Conservation (phyloP, 2,113 vertebrate species). For the Catagonus wagneri region DNA sequence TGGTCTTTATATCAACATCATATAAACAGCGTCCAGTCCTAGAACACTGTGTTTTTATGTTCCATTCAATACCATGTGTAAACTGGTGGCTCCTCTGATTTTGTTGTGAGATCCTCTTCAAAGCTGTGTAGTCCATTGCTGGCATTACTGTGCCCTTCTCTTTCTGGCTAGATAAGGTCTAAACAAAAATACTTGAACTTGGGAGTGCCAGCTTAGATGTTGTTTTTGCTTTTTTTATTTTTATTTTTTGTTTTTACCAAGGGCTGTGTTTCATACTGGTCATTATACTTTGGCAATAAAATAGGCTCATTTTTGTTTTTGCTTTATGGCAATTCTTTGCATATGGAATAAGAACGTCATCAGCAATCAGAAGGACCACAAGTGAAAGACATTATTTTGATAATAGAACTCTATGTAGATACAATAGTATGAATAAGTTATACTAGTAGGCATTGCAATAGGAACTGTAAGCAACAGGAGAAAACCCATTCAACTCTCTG, state of each 20-base stretch:
- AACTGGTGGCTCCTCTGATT: slow-evolving; percentile 90
- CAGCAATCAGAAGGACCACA: slow-evolving; percentile 90
- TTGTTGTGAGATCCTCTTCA: slow-evolving; percentile 91
- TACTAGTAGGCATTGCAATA: slow-evolving; percentile 92
- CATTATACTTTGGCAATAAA: slow-evolving; percentile 91
- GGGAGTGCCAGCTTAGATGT: slow-evolving; percentile 93
- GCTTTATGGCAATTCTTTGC: slow-evolving; percentile 93
- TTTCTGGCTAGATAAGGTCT: slow-evolving; percentile 94
- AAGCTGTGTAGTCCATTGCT: slow-evolving; percentile 93
- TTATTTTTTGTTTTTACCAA: slow-evolving; percentile 79
- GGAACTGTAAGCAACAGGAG: slow-evolving; percentile 82
- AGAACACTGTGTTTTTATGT: background rate
- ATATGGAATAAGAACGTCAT: slow-evolving; percentile 93
- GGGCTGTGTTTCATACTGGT: slow-evolving; percentile 92
- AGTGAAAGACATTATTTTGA: slow-evolving; percentile 91
- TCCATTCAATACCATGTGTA: slow-evolving; percentile 85
- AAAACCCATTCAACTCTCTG: slow-evolving; percentile 79
- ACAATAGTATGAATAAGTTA: slow-evolving; percentile 92
- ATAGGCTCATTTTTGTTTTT: slow-evolving; percentile 88
- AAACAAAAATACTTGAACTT: slow-evolving; percentile 94
- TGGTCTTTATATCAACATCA: background rate
- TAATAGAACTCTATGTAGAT: slow-evolving; percentile 93
- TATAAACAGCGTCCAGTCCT: background rate
- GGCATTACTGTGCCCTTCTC: slow-evolving; percentile 91
- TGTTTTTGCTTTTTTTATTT: slow-evolving; percentile 92